Evolutionary conservation across 2,888 invertebrate genomes (phyloP).

Genomic region (Andrena bucephala): DNA sequence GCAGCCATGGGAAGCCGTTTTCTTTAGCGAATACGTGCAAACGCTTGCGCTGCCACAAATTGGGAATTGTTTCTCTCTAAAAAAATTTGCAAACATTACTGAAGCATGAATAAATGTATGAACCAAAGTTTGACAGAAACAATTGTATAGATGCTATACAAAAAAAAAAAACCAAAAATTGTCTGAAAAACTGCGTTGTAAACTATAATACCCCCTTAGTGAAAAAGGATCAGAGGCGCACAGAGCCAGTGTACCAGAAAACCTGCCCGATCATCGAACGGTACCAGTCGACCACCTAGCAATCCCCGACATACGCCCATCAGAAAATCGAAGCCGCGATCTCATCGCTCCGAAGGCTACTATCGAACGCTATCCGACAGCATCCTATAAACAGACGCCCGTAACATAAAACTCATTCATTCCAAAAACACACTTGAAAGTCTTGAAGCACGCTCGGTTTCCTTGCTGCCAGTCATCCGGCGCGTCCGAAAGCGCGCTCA

Average conservation of each 20-base stretch:
- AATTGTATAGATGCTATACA: too few species aligned
- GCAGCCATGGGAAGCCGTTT: too few species aligned
- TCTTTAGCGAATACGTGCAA: too few species aligned
- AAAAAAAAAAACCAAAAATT: too few species aligned
- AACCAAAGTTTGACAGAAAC: too few species aligned
- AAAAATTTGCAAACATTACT: too few species aligned
- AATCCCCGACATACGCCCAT: not conserved
- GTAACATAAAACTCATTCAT: slow-evolving; percentile 56
- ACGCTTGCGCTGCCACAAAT: too few species aligned
- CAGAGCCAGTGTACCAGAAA: not conserved
- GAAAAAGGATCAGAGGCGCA: too few species aligned
- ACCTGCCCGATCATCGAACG: slow-evolving; percentile 7
- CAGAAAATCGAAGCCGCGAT: slow-evolving; percentile 12
- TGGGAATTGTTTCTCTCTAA: too few species aligned
- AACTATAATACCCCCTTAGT: too few species aligned
- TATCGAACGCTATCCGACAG: slow-evolving; percentile 24
- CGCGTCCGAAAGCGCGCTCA: slow-evolving; percentile 10
- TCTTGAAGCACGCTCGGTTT: slow-evolving; percentile 36
- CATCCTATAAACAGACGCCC: slow-evolving; percentile 31
- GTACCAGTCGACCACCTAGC: not conserved
- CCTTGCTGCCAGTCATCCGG: slow-evolving; percentile 43
- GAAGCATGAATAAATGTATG: too few species aligned
- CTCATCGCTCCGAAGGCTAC: slow-evolving; percentile 42
- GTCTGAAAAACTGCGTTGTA: too few species aligned
- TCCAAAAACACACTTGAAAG: slow-evolving; percentile 51